These are phyloP conservation scores for Nyctereutes procyonoides DNA, from an alignment of 2,113 vertebrate species.

Conservation along the genomic window DNA sequence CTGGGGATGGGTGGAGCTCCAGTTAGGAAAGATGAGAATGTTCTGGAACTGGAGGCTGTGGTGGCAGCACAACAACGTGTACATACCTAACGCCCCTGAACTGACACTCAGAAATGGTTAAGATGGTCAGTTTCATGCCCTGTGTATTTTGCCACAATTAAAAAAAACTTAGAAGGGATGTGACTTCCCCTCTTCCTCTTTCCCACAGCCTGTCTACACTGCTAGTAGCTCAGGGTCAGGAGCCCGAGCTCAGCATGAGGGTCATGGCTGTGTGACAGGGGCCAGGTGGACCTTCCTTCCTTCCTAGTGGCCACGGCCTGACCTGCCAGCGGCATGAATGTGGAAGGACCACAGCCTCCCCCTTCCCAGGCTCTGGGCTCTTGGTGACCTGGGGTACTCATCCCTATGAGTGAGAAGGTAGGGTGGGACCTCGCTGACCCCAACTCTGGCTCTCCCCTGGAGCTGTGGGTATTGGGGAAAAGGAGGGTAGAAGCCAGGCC, in stretches of 20 bases:
- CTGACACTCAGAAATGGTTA: not conserved
- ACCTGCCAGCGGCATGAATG: fast-evolving
- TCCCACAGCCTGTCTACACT: no score
- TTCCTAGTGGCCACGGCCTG: no score
- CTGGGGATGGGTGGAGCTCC: not conserved
- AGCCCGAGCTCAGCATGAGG: not conserved
- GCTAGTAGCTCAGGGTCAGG: not conserved
- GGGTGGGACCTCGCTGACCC: not conserved
- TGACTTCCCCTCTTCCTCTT: not conserved
- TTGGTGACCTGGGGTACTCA: not conserved
- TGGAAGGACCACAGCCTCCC: not conserved
- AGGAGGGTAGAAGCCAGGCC: not conserved
- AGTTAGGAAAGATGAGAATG: not conserved
- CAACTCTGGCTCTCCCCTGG: not conserved
- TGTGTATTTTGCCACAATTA: not conserved
- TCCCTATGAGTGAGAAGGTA: not conserved
- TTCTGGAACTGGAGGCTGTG: not conserved
- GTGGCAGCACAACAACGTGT: not conserved
- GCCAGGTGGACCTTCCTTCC: no score
- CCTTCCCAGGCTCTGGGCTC: not conserved
- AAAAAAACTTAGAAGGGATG: not conserved
- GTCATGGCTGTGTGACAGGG: not conserved
- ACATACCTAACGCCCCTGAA: fast-evolving
- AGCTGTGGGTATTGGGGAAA: not conserved
- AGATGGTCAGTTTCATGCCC: not conserved